Evolutionary conservation across 2,888 invertebrate genomes (phyloP), one percentile per base, ranked within the genome.

Genomic region (Epistrophella euchroma): DNA sequence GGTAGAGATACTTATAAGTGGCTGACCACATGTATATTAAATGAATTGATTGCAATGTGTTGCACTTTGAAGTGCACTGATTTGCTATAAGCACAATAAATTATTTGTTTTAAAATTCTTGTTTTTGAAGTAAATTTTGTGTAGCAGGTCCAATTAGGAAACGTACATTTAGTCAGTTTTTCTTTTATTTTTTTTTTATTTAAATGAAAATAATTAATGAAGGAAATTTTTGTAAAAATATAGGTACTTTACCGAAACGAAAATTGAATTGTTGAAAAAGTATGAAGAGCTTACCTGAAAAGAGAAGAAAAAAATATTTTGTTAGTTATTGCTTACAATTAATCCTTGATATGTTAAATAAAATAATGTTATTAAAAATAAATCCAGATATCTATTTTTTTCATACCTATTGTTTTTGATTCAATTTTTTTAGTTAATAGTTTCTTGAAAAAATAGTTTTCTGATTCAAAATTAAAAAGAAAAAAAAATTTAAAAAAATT

Each of bases 61-160:
- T 76, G 76, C 71, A 76, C 50, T 58, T 66, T 64, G 60, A 37
- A 72, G 52, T 70, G 50, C 45, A 64, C 52, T 56, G 75, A 71
- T 56, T 76, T 75, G 35, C 55, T 56, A 62, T 55, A 47, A 55
- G 45, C 11, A 74, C 47, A 47, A 66, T 47, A 66, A 35, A 66
- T 47, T 66, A 45, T 45, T 58, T 60, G 28, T 47, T 17, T 60
- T 62, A 35, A 32, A 32, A 11, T 52, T 55, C 32, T 70, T 43
- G 13, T 15, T 50, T 11, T 66, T 19, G 35, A 32, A 37, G n/a
- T 11, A 35, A 56, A 47, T 66, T 19, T 66, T 78, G 68, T 64
- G 45, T 74, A 74, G 68, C 70, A 32, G 64, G 37, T 37, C 50
- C 58, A 75, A 84, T 84, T 84, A 79, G 84, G 75, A 84, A 60